These are phyloP conservation scores for Ormyrus pomaceus DNA, from an alignment of 2,888 invertebrate genomes.

Conservation along the genomic window DNA sequence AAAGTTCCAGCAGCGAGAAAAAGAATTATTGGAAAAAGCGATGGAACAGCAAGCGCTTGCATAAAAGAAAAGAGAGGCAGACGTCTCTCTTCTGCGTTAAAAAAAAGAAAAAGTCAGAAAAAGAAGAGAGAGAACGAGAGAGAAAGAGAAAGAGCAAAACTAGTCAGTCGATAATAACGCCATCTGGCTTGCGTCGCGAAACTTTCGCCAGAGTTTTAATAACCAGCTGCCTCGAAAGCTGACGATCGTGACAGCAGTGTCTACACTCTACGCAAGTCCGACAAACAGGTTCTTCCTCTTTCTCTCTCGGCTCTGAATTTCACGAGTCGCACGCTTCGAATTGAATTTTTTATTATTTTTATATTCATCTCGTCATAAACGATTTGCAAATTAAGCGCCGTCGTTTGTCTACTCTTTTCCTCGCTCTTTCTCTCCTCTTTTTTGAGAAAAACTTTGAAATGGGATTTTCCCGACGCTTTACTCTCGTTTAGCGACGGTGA, in stretches of 20 bases:
- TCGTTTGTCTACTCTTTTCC: background rate
- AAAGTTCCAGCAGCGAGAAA: too few species aligned
- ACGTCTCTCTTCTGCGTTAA: background rate
- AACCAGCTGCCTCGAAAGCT: slow-evolving; percentile 59
- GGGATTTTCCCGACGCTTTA: too few species aligned
- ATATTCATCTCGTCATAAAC: slow-evolving; percentile 43
- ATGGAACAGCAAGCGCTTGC: background rate
- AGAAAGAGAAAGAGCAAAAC: slow-evolving; percentile 45
- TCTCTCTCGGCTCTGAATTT: slow-evolving; percentile 26
- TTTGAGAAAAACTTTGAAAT: too few species aligned
- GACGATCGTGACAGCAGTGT: slow-evolving; percentile 55
- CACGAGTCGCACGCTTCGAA: slow-evolving; percentile 29
- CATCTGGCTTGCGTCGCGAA: slow-evolving; percentile 70
- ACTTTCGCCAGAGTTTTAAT: slow-evolving; percentile 71
- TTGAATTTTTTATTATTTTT: slow-evolving; percentile 56
- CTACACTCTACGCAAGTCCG: slow-evolving; percentile 28
- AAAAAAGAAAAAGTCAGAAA: slow-evolving; percentile 33
- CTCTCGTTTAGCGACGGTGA: too few species aligned
- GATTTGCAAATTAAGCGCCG: slow-evolving; percentile 42
- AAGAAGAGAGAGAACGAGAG: slow-evolving; percentile 7
- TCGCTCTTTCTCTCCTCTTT: background rate
- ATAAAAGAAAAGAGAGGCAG: slow-evolving; percentile 8
- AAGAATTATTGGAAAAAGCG: background rate
- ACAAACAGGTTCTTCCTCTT: slow-evolving; percentile 47
- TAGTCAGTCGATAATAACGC: slow-evolving; percentile 69